phyloP scores from a whole-genome alignment of 2,888 invertebrate species.

The Cephus rjabovi region DNA sequence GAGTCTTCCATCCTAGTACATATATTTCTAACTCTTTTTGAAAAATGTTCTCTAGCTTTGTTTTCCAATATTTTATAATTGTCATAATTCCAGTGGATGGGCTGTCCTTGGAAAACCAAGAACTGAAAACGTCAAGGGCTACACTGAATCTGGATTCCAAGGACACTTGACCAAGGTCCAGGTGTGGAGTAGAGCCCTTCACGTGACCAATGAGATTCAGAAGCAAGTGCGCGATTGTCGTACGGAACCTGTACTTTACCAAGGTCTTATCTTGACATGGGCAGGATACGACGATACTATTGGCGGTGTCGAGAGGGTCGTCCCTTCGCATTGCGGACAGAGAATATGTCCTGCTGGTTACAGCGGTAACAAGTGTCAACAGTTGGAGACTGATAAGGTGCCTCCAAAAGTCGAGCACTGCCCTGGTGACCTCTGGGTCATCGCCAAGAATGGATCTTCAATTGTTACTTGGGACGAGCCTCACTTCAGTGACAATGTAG shows the following conservation, averaged over 20 bases:
- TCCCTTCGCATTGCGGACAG: slow-evolving; percentile 93
- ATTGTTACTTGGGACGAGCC: slow-evolving; percentile 94
- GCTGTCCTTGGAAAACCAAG: slow-evolving; percentile 91
- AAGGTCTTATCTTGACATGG: slow-evolving; percentile 89
- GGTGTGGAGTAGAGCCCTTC: slow-evolving; percentile 92
- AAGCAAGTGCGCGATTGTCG: slow-evolving; percentile 94
- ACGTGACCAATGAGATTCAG: slow-evolving; percentile 92
- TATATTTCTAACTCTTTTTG: background rate
- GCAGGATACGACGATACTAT: slow-evolving; percentile 90
- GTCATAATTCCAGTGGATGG: slow-evolving; percentile 78
- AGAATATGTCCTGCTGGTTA: slow-evolving; percentile 90
- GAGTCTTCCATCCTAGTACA: slow-evolving; percentile 82
- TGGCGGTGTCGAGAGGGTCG: slow-evolving; percentile 91
- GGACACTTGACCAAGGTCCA: slow-evolving; percentile 95
- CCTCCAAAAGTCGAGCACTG: slow-evolving; percentile 90
- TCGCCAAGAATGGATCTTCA: slow-evolving; percentile 91
- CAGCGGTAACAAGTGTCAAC: slow-evolving; percentile 86
- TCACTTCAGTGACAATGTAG: slow-evolving; percentile 89
- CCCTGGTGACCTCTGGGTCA: slow-evolving; percentile 94
- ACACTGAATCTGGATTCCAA: slow-evolving; percentile 93
- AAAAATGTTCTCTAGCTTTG: background rate
- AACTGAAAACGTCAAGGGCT: slow-evolving; percentile 74
- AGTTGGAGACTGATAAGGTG: slow-evolving; percentile 84
- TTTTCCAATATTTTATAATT: background rate
- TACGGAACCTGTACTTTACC: slow-evolving; percentile 90